Percentiles rank a stretch among this genome's conserved stretches.
These are phyloP conservation scores for Tachystola acroxantha DNA, from an alignment of 2,888 invertebrate genomes.

Conservation along the genomic window DNA sequence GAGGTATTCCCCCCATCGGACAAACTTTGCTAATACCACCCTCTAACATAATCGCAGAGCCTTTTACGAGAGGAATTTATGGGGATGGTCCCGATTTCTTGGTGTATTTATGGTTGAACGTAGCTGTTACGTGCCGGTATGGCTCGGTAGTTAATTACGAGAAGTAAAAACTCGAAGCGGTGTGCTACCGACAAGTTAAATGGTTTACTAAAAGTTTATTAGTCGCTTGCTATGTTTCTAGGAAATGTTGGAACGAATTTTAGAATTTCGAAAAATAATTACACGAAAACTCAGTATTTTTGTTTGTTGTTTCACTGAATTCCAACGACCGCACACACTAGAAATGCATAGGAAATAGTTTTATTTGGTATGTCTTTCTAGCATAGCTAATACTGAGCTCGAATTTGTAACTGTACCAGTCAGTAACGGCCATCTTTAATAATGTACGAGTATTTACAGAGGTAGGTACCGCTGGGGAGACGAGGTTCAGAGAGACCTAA, in stretches of 20 bases:
- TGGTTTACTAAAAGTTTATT: constrained; percentile 17
- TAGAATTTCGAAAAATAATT: background rate
- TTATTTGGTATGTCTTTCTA: too few relatives aligned
- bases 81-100: constrained; percentile 76
- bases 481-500: too few relatives aligned
- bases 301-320: too few relatives aligned
- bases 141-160: constrained; percentile 65
- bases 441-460: too few relatives aligned
- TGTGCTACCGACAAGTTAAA: constrained; percentile 26
- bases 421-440: too few relatives aligned
- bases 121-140: constrained; percentile 64
- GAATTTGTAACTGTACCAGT: too few relatives aligned
- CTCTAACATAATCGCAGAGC: constrained; percentile 77
- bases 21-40: constrained; percentile 79
- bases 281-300: too few relatives aligned
- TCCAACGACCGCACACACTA: too few relatives aligned
- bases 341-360: too few relatives aligned
- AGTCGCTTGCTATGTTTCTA: constrained; percentile 3
- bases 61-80: constrained; percentile 79
- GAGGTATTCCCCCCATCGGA: constrained; percentile 61
- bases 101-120: constrained; percentile 71
- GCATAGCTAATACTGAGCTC: too few relatives aligned
- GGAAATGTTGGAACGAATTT: background rate
- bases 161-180: constrained; percentile 45
- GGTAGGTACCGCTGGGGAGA: too few relatives aligned